Evolutionary conservation across 2,797 vertebrate species (phyloP).

Genomic region (Euthynnus affinis): DNA sequence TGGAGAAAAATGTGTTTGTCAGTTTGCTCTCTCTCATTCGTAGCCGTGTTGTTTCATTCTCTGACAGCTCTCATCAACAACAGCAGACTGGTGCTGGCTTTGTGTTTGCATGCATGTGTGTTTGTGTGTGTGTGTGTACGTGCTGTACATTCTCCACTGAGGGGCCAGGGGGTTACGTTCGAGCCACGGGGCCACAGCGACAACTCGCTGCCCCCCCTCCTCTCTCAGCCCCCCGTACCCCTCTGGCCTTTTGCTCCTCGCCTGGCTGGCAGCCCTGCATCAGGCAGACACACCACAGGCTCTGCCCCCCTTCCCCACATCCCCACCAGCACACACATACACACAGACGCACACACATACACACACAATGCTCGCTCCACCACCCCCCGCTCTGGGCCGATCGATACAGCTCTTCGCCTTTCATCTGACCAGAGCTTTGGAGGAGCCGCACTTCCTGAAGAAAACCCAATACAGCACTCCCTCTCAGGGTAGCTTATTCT

Average conservation of each 20-base stretch:
- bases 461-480: conserved; percentile 86
- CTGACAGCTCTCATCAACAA: conserved; percentile 85
- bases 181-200: conserved; percentile 80
- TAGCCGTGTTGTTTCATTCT: conserved; percentile 74
- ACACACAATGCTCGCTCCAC: conserved; percentile 35
- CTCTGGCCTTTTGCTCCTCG: conserved; percentile 81
- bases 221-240: conserved; percentile 58
- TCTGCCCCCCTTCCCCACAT: conserved; percentile 55
- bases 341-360: conserved; percentile 24
- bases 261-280: conserved; percentile 85
- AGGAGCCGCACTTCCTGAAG: conserved; percentile 87
- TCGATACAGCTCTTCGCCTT: conserved; percentile 88
- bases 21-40: conserved; percentile 62
- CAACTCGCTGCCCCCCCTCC: conserved; percentile 63
- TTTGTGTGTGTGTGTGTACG: conserved; percentile 31
- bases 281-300: conserved; percentile 77
- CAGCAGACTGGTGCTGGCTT: conserved; percentile 71
- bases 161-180: conserved; percentile 73
- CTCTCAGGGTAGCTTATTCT: conserved; percentile 73
- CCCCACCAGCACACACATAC: conserved; percentile 28
- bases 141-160: conserved; percentile 66
- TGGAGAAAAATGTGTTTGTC: conserved; percentile 48
- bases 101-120: conserved; percentile 45
- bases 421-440: conserved; percentile 88
- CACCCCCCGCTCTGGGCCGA: conserved; percentile 73